phyloP scores from a whole-genome alignment of 2,888 invertebrate genomes.

The Harpalus rufipes region DNA sequence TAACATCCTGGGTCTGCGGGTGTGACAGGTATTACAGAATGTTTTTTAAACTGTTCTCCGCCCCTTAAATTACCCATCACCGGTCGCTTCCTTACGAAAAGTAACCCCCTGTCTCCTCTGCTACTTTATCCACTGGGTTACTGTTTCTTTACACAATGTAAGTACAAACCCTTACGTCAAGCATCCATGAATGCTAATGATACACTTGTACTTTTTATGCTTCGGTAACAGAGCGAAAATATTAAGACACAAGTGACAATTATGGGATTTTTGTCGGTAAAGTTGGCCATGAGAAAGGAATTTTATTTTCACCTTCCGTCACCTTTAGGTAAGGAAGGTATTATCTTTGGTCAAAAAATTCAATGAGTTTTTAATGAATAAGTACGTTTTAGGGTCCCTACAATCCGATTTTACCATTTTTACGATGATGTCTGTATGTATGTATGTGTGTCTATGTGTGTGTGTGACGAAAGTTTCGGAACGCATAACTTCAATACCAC shows the following conservation, averaged over 20 bases:
- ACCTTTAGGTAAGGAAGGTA: no score
- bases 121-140: background rate
- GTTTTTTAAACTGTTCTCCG: constrained; percentile 43
- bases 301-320: background rate
- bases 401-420: no score
- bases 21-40: constrained; percentile 41
- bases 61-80: constrained; percentile 41
- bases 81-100: constrained; percentile 40
- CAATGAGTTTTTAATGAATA: no score
- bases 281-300: constrained; percentile 10
- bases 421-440: no score
- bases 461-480: no score
- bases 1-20: constrained; percentile 47
- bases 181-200: constrained; percentile 63
- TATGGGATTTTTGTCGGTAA: constrained; percentile 32
- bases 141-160: constrained; percentile 31
- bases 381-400: no score
- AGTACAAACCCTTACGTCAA: constrained; percentile 46
- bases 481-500: no score
- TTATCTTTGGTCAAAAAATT: no score
- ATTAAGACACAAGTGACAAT: constrained; percentile 46
- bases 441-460: no score
- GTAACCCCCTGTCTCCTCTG: background rate
- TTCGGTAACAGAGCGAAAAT: constrained; percentile 58
- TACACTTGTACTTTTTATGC: constrained; percentile 62